phyloP scores from a whole-genome alignment of 2,888 invertebrate genomes.

The Liopterus haemorrhoidalis region DNA sequence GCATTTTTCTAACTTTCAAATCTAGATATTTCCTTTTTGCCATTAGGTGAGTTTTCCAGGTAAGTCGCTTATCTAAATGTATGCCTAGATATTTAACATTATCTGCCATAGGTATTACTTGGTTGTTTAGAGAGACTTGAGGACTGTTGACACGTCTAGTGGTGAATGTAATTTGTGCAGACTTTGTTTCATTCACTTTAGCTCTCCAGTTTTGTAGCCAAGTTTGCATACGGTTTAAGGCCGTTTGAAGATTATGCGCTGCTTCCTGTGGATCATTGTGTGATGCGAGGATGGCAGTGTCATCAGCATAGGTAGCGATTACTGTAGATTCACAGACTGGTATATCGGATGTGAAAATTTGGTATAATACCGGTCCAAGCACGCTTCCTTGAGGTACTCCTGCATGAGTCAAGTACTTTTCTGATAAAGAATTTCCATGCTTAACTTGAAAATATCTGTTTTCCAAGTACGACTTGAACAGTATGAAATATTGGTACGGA shows the following conservation, averaged over 20 bases:
- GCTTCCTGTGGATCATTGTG: slow-evolving; percentile 16
- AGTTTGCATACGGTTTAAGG: slow-evolving; percentile 18
- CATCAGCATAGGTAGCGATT: slow-evolving; percentile 24
- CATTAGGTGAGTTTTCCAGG: slow-evolving; percentile 21
- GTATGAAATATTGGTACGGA: slow-evolving; percentile 3
- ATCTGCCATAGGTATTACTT: slow-evolving; percentile 1
- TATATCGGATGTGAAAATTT: slow-evolving; percentile 25
- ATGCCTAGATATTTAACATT: slow-evolving; percentile 17
- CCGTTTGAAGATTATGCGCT: slow-evolving; percentile 22
- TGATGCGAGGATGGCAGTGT: slow-evolving; percentile 22
- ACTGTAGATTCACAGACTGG: slow-evolving; percentile 20
- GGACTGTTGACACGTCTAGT: slow-evolving; percentile 21
- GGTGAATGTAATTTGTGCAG: slow-evolving; percentile 27
- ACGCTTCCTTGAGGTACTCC: slow-evolving; percentile 22
- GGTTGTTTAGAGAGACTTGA: slow-evolving; percentile 11
- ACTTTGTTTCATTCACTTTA: slow-evolving; percentile 25
- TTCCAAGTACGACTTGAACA: slow-evolving; percentile 9
- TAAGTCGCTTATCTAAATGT: too few relatives aligned
- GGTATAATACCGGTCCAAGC: slow-evolving; percentile 22
- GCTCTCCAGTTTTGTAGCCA: slow-evolving; percentile 26
- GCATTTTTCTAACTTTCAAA: slow-evolving; percentile 14
- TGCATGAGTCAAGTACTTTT: too few relatives aligned
- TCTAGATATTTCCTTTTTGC: slow-evolving; percentile 23
- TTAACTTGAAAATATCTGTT: too few relatives aligned
- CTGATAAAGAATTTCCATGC: too few relatives aligned